Evolutionary conservation across 2,113 vertebrate species (phyloP), one percentile per base, ranked within the genome.

Genomic region (Gorilla gorilla): DNA sequence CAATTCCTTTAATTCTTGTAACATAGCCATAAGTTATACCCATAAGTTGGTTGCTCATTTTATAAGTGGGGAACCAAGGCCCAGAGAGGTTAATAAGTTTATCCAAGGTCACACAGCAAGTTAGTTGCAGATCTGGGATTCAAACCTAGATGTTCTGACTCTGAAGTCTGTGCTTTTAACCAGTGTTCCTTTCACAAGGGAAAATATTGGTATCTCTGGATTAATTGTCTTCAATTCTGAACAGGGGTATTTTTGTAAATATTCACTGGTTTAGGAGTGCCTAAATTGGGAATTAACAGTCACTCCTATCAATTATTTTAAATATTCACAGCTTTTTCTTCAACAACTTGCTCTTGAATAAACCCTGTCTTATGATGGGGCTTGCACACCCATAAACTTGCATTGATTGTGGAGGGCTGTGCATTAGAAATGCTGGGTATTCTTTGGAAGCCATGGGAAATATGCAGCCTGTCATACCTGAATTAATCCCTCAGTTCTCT

Each of bases 401-500:
- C 0, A 6, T 8, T 70, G 13, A 17, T 13, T 25, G 9, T 30
- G 4, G 52, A 50, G 43, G 14, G 11, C 22, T 59, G 32, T n/a
- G 40, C 43, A 48, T 35, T 3, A 14, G 40, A 79, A 52, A 89
- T 86, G 16, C 48, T 52, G 32, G 68, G 16, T n/a, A 22, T 66
- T 83, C 20, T 93, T 91, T 14, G 64, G 61, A 96, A 32, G 38
- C 45, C 16, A 1, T 75, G 48, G 68, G 48, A 92, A 85, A 95
- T 55, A 72, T 90, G 80, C 43, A 76, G 38, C 72, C 55, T 94
- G 40, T 91, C 83, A 80, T 45, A 93, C 32, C 79, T 83, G 78
- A 96, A 83, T 93, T 75, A 97, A 96, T 89, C 93, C 57, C 78
- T 84, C 76, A 84, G 75, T 97, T 96, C 70, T 90, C 38, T 78